Conservation (phyloP, 2,797 vertebrate genomes). For the Crocidura indochinensis region DNA sequence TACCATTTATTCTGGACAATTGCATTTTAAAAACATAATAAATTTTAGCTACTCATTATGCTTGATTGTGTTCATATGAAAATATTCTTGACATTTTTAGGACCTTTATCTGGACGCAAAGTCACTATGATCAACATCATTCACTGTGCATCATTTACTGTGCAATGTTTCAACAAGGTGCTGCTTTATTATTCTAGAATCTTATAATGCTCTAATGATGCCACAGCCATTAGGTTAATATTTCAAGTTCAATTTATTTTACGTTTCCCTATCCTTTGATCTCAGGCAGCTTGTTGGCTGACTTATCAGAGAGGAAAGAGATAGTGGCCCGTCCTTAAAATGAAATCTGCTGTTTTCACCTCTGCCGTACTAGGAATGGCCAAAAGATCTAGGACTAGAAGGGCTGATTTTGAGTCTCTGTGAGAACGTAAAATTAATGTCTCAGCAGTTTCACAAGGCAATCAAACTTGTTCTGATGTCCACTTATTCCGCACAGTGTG, state of each 20-base stretch:
- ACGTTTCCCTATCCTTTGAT: not conserved
- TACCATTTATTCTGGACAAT: not conserved
- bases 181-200: not conserved
- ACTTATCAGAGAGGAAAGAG: no score
- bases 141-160: not conserved
- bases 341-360: no score
- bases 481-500: no score
- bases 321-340: no score
- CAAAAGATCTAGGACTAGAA: no score
- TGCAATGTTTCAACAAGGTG: not conserved
- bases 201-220: not conserved
- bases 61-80: conserved; percentile 40
- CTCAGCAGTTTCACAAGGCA: no score
- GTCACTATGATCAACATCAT: not conserved
- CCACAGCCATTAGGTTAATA: not conserved
- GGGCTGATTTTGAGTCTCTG: no score
- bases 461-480: no score
- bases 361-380: no score
- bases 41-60: not conserved
- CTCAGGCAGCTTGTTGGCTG: not conserved
- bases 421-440: no score
- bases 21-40: not conserved
- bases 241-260: not conserved
- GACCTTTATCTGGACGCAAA: not conserved
- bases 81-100: not conserved